phyloP scores from a whole-genome alignment of 2,888 invertebrate species.

The Eubasilissa splendida region DNA sequence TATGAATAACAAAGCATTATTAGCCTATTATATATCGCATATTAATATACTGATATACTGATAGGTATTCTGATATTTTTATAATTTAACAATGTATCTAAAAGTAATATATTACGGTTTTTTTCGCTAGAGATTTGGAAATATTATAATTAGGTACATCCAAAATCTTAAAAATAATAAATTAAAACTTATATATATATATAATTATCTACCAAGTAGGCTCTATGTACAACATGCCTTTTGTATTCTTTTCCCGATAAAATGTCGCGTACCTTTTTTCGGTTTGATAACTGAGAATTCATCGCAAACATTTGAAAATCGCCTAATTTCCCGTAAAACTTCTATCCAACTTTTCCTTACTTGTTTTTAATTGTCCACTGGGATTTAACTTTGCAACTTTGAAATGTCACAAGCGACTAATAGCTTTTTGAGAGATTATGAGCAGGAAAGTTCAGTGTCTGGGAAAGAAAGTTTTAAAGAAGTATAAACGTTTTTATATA shows the following conservation, averaged over 20 bases:
- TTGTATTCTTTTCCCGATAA: background rate
- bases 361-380: conserved; percentile 47
- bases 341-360: conserved; percentile 30
- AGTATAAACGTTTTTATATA: conserved; percentile 11
- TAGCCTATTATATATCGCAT: too few species aligned
- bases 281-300: conserved; percentile 22
- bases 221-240: too few species aligned
- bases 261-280: background rate
- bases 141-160: too few species aligned
- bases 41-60: too few species aligned
- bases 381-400: conserved; percentile 37
- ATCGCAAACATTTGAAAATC: conserved; percentile 31
- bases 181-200: too few species aligned
- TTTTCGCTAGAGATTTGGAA: too few species aligned
- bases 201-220: too few species aligned
- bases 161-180: too few species aligned
- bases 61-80: too few species aligned
- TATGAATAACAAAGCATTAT: too few species aligned
- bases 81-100: too few species aligned
- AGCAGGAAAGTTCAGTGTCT: conserved; percentile 31
- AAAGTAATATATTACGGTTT: too few species aligned
- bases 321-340: conserved; percentile 39
- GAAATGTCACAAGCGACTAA: conserved; percentile 46
- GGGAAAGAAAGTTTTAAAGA: conserved; percentile 20
- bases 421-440: conserved; percentile 46